Conservation (phyloP, 2,888 invertebrate genomes). For the Tetragonisca angustula region DNA sequence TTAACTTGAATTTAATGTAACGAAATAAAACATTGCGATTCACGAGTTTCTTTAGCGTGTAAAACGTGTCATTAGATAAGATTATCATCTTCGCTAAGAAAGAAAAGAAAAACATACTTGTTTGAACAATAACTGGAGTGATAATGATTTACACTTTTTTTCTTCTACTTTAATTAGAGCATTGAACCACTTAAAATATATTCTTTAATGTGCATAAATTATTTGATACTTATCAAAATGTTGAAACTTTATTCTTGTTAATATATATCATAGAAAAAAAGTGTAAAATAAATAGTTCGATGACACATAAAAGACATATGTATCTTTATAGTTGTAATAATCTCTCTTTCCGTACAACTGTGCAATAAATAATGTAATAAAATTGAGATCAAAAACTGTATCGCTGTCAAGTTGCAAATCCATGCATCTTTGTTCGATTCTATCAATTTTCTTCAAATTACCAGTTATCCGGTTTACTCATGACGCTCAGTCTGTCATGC, state of each 20-base stretch:
- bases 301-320: neutral
- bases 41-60: neutral
- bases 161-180: neutral
- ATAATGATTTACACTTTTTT: neutral
- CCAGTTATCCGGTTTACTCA: conserved; percentile 17
- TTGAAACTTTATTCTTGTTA: neutral
- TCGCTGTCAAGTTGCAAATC: neutral
- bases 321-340: conserved; percentile 4
- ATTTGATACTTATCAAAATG: neutral
- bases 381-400: conserved; percentile 1
- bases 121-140: conserved; percentile 21
- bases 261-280: neutral
- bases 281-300: neutral
- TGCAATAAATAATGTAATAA: neutral
- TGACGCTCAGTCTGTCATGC: conserved; percentile 12
- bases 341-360: neutral
- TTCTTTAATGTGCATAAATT: too few species aligned
- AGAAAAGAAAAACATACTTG: conserved; percentile 5
- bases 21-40: neutral
- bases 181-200: neutral
- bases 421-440: conserved; percentile 1
- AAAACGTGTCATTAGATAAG: conserved; percentile 33
- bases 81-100: conserved; percentile 18
- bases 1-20: neutral
- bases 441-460: conserved; percentile 24